phyloP scores from a whole-genome alignment of 2,888 invertebrate genomes.

The Cabera pusaria region DNA sequence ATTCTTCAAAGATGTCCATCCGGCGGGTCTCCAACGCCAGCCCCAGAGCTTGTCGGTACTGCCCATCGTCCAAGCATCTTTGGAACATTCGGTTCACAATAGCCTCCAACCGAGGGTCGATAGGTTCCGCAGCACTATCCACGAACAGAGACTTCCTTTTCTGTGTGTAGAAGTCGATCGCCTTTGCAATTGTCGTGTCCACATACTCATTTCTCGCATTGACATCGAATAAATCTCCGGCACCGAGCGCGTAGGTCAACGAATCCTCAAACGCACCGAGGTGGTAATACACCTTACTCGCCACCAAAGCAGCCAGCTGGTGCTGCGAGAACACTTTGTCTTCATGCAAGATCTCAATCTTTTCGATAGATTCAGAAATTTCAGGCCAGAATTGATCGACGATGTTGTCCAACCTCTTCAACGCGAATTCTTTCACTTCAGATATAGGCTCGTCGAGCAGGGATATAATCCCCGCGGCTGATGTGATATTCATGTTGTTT shows the following conservation, averaged over 20 bases:
- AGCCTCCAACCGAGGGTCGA: slow-evolving; percentile 93
- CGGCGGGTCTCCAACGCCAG: slow-evolving; percentile 97
- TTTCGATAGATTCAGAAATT: slow-evolving; percentile 98
- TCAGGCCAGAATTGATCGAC: slow-evolving; percentile 99
- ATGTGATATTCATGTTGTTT: slow-evolving; percentile 74
- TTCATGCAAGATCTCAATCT: slow-evolving; percentile 98
- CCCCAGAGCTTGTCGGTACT: slow-evolving; percentile 97
- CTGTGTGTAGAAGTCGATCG: slow-evolving; percentile 98
- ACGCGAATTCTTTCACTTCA: slow-evolving; percentile 96
- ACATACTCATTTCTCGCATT: slow-evolving; percentile 97
- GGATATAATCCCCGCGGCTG: slow-evolving; percentile 95
- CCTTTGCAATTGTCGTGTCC: slow-evolving; percentile 98
- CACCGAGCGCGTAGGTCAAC: slow-evolving; percentile 97
- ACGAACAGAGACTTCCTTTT: slow-evolving; percentile 90
- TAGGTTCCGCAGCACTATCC: slow-evolving; percentile 85
- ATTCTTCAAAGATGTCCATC: slow-evolving; percentile 97
- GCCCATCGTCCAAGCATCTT: slow-evolving; percentile 96
- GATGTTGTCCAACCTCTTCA: slow-evolving; percentile 95
- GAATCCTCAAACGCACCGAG: slow-evolving; percentile 98
- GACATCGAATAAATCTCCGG: slow-evolving; percentile 97
- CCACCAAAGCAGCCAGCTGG: slow-evolving; percentile 97
- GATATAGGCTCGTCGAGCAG: slow-evolving; percentile 97
- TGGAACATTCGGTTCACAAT: slow-evolving; percentile 99
- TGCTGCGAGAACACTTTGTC: slow-evolving; percentile 94
- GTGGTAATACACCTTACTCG: slow-evolving; percentile 99